Evolutionary conservation across 2,888 invertebrate species (phyloP), one percentile per base, ranked within the genome.

Genomic region (Deilephila elpenor): DNA sequence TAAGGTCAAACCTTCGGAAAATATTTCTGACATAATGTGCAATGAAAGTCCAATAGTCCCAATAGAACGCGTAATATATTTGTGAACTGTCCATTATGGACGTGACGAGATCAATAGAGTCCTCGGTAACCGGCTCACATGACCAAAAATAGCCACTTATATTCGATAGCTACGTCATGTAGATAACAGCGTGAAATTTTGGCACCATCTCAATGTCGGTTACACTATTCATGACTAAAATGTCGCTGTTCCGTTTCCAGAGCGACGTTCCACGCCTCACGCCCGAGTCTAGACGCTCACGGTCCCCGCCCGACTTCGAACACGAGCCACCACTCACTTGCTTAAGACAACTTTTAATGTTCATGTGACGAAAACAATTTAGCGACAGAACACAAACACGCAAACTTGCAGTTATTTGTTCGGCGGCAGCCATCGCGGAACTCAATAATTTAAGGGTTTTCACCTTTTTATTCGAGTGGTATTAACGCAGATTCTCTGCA

Each of bases 401-500:
- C 75, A 76, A 83, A 83, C 78, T 82, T 81, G 76, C 78, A 79
- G 75, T 73, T 82, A 82, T 88, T 86, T 85, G 78, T 80, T 78
- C 75, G 78, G 76, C 77, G 78, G 77, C 79, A 84, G 37, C 67
- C 67, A 82, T 75, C 80, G 78, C 80, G 78, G 76, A 80, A 78
- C 80, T 83, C 81, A 81, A 84, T 85, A 83, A 80, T 83, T 83
- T 79, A 81, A 85, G 78, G 77, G 80, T 79, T 85, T 83, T 80
- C 83, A 82, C 77, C 75, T 80, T 82, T 86, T 83, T 79, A 81
- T 83, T 82, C 80, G 82, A 78, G 76, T 81, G 80, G 79, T 79
- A 82, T 85, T 83, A 84, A 83, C 82, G 83, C 84, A 87, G 83
- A 86, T 86, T 87, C 84, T 82, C 84, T 85, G 78, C 81, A 80